Conservation (phyloP, 2,113 vertebrate genomes). For the Asarcornis scutulata region DNA sequence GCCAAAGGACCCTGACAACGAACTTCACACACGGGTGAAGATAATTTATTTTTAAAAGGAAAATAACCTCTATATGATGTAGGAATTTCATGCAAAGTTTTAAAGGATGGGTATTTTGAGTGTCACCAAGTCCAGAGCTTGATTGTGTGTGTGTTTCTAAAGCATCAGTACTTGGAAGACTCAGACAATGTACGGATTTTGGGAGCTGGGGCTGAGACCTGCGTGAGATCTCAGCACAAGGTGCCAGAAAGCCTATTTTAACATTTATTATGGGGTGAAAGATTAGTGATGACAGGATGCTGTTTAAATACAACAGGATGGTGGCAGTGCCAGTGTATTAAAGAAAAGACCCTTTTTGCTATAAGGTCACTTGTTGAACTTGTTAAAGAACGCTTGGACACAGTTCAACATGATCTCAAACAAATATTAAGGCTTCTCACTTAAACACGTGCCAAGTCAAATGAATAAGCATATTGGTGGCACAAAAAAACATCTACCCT, state of each 20-base stretch:
- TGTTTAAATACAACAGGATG: not conserved
- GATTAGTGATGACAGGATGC: not conserved
- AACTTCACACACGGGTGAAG: not conserved
- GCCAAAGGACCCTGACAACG: not conserved
- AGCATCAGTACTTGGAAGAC: not conserved
- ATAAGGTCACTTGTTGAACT: conserved; percentile 10
- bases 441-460: conserved; percentile 28
- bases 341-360: not conserved
- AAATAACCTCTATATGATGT: not conserved
- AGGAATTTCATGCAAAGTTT: not conserved
- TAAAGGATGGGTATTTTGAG: not conserved
- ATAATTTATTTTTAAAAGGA: not conserved
- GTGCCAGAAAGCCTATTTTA: not conserved
- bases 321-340: not conserved
- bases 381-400: not conserved
- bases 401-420: not conserved
- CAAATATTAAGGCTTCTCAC: conserved; percentile 2
- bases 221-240: not conserved
- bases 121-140: not conserved
- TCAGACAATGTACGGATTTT: accelerated
- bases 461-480: conserved; percentile 28
- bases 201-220: not conserved
- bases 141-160: not conserved
- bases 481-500: conserved; percentile 16
- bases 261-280: not conserved